These are phyloP conservation scores for Latrodectus elegans DNA, from an alignment of 2,888 invertebrate genomes.

Conservation along the genomic window DNA sequence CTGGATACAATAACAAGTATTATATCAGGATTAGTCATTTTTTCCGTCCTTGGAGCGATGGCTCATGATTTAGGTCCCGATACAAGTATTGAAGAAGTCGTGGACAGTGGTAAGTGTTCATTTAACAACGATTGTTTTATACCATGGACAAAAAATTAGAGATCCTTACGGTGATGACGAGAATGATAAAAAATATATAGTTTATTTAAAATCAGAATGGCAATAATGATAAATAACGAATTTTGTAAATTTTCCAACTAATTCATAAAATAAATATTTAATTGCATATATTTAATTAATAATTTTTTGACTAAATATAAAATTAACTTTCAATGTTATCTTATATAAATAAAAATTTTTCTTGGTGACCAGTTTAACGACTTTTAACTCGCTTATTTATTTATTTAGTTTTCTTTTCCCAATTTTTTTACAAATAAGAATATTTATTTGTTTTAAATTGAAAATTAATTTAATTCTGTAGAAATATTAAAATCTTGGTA, in stretches of 20 bases:
- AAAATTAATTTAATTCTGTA: neutral
- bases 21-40: slow-evolving; percentile 75
- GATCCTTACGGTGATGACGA: no score
- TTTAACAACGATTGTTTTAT: neutral
- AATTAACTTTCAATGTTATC: no score
- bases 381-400: neutral
- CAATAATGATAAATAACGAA: no score
- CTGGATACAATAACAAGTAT: slow-evolving; percentile 73
- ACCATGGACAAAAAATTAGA: neutral
- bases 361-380: neutral
- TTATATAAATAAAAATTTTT: neutral
- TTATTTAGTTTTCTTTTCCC: neutral
- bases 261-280: no score
- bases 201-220: no score
- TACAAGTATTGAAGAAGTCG: slow-evolving; percentile 74
- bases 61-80: slow-evolving; percentile 74
- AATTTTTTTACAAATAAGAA: neutral
- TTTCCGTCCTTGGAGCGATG: slow-evolving; percentile 76
- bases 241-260: no score
- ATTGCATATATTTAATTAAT: no score
- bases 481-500: no score
- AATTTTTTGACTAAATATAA: no score
- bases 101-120: slow-evolving; percentile 74
- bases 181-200: no score
- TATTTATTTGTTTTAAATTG: neutral